Evolutionary conservation across 2,888 invertebrate genomes (phyloP).

Genomic region (Sacculina carcini): DNA sequence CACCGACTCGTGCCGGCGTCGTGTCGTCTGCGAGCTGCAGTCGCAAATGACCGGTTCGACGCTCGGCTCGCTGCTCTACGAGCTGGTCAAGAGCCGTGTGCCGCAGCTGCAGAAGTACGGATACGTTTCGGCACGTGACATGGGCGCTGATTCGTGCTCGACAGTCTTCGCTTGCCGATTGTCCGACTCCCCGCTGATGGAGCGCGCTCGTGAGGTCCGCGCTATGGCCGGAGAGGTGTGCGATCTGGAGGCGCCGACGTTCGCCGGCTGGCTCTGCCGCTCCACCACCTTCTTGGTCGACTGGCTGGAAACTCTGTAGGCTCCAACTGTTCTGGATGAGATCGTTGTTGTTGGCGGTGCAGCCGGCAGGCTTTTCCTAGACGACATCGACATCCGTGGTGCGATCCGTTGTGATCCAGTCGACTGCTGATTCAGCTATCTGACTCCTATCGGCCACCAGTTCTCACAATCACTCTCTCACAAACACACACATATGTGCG

Average conservation of each 20-base stretch:
- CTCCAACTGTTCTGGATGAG: too few species aligned
- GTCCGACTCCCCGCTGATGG: background rate
- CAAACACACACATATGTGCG: too few species aligned
- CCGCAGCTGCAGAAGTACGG: background rate
- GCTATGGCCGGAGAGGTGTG: background rate
- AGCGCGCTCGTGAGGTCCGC: background rate
- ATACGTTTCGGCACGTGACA: background rate
- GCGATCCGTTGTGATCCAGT: too few species aligned
- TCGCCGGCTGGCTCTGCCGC: background rate
- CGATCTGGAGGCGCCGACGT: background rate
- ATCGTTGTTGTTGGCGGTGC: too few species aligned
- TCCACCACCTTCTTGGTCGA: background rate
- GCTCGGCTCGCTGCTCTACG: background rate
- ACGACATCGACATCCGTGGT: too few species aligned
- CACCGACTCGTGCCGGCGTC: background rate
- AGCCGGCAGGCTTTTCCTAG: too few species aligned
- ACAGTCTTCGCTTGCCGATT: background rate
- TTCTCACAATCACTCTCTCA: too few species aligned
- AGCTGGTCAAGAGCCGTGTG: background rate
- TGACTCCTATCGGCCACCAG: too few species aligned
- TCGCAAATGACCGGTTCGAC: background rate
- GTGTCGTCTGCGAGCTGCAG: slow-evolving; percentile 1
- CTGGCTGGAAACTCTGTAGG: background rate
- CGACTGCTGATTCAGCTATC: too few species aligned
- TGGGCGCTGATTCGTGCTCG: background rate